Conservation (phyloP, 2,888 invertebrate genomes). For the Dascillus cervinus region DNA sequence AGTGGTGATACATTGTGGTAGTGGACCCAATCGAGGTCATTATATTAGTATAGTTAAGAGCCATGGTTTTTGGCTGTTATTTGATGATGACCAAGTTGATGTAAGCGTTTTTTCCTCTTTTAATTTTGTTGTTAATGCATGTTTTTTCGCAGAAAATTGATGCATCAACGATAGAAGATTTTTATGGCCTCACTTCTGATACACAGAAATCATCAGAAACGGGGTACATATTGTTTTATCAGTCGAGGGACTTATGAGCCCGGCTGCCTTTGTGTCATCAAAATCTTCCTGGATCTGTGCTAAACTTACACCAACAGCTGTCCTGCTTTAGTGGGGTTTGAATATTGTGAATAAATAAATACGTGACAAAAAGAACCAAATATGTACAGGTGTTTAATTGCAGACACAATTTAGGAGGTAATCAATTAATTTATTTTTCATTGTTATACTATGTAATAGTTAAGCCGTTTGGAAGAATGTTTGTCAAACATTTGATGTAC, state of each 20-base stretch:
- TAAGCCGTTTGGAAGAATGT: no score
- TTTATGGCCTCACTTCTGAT: conserved; percentile 97
- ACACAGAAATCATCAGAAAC: conserved; percentile 99
- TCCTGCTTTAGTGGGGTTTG: no score
- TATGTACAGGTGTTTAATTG: no score
- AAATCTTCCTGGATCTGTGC: no score
- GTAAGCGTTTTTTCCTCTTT: conserved; percentile 55
- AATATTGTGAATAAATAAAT: no score
- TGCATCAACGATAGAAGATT: conserved; percentile 97
- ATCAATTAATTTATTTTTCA: no score
- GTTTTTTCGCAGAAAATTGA: conserved; percentile 85
- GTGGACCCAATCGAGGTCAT: conserved; percentile 97
- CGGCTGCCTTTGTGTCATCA: no score
- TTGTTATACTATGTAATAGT: no score
- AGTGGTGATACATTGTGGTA: conserved; percentile 99
- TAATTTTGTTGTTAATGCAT: conserved; percentile 2
- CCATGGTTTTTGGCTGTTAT: conserved; percentile 97
- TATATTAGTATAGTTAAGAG: conserved; percentile 99
- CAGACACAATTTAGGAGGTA: no score
- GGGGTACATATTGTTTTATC: conserved; percentile 99
- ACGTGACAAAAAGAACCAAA: no score
- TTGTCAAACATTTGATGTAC: no score
- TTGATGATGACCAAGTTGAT: conserved; percentile 99
- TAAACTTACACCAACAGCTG: no score
- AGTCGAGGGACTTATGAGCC: conserved; percentile 54